These are phyloP conservation scores for Amphimedon queenslandica DNA, from an alignment of 37 sponge, comb jelly and placozoan genomes.

Conservation along the genomic window DNA sequence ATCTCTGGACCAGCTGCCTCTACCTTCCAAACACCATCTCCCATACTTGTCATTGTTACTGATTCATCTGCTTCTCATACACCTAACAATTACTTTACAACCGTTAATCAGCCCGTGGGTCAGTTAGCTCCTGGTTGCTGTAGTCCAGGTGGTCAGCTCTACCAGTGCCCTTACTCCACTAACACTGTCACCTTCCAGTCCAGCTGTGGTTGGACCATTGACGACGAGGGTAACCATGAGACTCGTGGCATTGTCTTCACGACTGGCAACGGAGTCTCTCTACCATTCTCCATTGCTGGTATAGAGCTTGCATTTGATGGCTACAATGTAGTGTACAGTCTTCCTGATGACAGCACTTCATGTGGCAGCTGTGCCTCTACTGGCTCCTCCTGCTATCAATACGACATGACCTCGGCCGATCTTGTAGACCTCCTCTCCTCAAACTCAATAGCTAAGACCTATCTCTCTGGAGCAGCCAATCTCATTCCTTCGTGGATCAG, in stretches of 20 bases:
- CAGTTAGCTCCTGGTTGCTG: slow-evolving; percentile 11
- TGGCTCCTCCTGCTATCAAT: slow-evolving; percentile 1
- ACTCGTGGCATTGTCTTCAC: slow-evolving; percentile 20
- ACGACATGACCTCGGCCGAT: slow-evolving; percentile 2
- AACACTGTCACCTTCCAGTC: slow-evolving; percentile 8
- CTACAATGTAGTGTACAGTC: not conserved
- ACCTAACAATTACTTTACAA: slow-evolving; percentile 1
- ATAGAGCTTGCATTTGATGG: not conserved
- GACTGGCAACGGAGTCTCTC: not conserved
- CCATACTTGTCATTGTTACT: not conserved
- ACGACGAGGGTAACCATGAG: not conserved
- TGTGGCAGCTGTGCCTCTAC: not conserved
- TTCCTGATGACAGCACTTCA: not conserved
- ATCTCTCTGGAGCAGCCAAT: not conserved
- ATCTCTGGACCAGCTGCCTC: slow-evolving; percentile 3
- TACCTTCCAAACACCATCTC: not conserved
- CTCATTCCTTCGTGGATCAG: slow-evolving; percentile 28
- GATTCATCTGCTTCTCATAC: not conserved
- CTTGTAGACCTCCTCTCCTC: slow-evolving; percentile 8
- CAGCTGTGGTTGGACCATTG: slow-evolving; percentile 2
- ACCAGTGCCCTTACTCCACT: slow-evolving; percentile 13
- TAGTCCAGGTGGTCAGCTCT: not conserved
- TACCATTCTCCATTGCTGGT: slow-evolving; percentile 19
- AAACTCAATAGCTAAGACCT: slow-evolving; percentile 18
- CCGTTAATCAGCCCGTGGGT: not conserved